Conservation (phyloP, 1,140 invertebrate species). For the Eufriesea mexicana region DNA sequence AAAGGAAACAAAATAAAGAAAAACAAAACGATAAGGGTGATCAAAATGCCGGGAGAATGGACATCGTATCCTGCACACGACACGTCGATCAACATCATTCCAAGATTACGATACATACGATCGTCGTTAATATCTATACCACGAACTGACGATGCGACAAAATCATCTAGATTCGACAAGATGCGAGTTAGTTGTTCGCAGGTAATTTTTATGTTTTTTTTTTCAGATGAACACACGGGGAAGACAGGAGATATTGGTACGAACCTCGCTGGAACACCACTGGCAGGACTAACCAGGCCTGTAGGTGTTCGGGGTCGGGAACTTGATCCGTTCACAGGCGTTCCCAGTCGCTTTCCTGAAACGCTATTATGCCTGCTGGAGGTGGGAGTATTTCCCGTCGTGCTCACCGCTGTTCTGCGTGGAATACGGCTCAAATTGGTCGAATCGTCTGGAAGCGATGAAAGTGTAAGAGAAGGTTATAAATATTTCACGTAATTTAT, state of each 20-base stretch:
- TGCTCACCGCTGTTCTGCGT: conserved; percentile 84
- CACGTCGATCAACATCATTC: conserved; percentile 27
- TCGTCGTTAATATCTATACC: conserved; percentile 31
- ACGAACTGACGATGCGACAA: conserved; percentile 28
- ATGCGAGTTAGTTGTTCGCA: conserved; percentile 44
- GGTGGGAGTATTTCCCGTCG: conserved; percentile 79
- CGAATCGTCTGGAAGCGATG: conserved; percentile 76
- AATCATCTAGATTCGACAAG: conserved; percentile 32
- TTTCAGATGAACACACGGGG: background rate
- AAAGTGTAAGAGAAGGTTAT: background rate
- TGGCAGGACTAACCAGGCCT: conserved; percentile 86
- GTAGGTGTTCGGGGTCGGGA: conserved; percentile 89
- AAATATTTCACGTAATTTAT: background rate
- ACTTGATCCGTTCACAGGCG: conserved; percentile 81
- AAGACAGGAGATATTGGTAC: background rate
- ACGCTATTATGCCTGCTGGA: conserved; percentile 80
- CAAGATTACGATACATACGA: conserved; percentile 23
- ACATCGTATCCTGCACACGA: conserved; percentile 16
- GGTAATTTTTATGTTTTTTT: background rate
- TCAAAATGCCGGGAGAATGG: conserved; percentile 11
- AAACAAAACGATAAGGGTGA: background rate
- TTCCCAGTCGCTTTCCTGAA: conserved; percentile 75
- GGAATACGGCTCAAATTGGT: conserved; percentile 89
- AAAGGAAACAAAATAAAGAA: background rate
- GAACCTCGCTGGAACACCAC: conserved; percentile 86